phyloP scores from a whole-genome alignment of 1,140 invertebrate species.

The Plectus sambesii region DNA sequence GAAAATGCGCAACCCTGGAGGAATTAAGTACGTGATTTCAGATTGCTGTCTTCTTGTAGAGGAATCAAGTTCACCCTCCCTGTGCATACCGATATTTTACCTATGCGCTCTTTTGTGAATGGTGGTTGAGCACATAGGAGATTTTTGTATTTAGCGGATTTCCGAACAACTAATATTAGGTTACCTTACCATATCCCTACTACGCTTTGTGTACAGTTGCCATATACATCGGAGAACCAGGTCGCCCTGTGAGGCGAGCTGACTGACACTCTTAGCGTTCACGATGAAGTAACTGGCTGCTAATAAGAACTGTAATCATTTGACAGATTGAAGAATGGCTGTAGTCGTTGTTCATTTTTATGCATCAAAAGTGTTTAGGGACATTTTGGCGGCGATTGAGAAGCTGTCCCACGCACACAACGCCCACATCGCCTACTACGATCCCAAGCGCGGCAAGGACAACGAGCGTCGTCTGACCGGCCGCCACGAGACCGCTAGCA shows the following conservation, averaged over 20 bases:
- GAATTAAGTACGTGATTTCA: slow-evolving; percentile 54
- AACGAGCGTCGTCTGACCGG: slow-evolving; percentile 72
- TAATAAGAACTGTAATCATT: too few relatives aligned
- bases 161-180: too few relatives aligned
- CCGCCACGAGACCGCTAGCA: slow-evolving; percentile 66
- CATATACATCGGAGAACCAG: too few relatives aligned
- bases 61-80: not conserved
- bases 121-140: too few relatives aligned
- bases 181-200: too few relatives aligned
- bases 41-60: not conserved
- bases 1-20: slow-evolving; percentile 69
- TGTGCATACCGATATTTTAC: not conserved
- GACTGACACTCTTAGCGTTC: slow-evolving; percentile 5
- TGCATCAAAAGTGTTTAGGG: slow-evolving; percentile 13
- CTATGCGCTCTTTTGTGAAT: too few relatives aligned
- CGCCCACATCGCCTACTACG: slow-evolving; percentile 76
- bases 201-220: too few relatives aligned
- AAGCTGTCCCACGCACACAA: slow-evolving; percentile 67
- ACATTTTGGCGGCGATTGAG: slow-evolving; percentile 54
- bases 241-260: too few relatives aligned
- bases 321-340: too few relatives aligned
- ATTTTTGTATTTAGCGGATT: too few relatives aligned
- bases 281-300: too few relatives aligned
- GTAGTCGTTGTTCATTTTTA: too few relatives aligned
- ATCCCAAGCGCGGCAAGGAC: slow-evolving; percentile 67